phyloP scores from a whole-genome alignment of 2,888 invertebrate species.

The Phortica okadai region DNA sequence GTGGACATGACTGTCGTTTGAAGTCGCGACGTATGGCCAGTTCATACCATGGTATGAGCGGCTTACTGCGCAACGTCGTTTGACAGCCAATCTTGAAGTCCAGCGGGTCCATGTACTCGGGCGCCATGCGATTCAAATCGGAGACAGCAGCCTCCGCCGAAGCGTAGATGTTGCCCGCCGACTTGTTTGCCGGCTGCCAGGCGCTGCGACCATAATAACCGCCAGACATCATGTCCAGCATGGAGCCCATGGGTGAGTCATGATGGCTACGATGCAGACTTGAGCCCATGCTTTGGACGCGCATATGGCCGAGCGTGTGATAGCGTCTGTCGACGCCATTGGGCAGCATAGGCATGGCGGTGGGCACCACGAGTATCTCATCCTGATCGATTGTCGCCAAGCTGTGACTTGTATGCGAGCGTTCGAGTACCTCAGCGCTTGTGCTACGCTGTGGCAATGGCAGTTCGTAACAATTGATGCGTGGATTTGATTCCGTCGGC shows the following conservation, averaged over 20 bases:
- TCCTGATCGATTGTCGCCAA: conserved; percentile 73
- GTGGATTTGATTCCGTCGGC: conserved; percentile 38
- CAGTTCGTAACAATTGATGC: conserved; percentile 64
- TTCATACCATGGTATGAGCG: conserved; percentile 92
- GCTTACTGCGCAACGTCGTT: conserved; percentile 82
- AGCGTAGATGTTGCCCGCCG: conserved; percentile 73
- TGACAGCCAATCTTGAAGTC: conserved; percentile 84
- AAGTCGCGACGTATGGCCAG: conserved; percentile 85
- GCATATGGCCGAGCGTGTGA: conserved; percentile 75
- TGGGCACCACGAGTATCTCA: conserved; percentile 72
- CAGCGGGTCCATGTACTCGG: conserved; percentile 77
- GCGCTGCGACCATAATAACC: conserved; percentile 44
- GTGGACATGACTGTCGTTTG: conserved; percentile 89
- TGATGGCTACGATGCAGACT: conserved; percentile 66
- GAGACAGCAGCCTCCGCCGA: conserved; percentile 68
- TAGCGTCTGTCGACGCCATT: conserved; percentile 72
- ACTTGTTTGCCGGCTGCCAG: conserved; percentile 60
- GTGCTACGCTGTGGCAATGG: conserved; percentile 71
- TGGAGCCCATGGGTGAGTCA: conserved; percentile 68
- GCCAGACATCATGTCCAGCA: conserved; percentile 66
- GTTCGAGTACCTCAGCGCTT: conserved; percentile 73
- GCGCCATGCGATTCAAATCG: conserved; percentile 69
- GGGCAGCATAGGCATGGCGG: conserved; percentile 73
- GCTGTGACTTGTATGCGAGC: conserved; percentile 69
- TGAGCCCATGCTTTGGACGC: conserved; percentile 73